Base-by-base conservation (phyloP, 2,113 vertebrate genomes). In the Bos indicus region DNA sequence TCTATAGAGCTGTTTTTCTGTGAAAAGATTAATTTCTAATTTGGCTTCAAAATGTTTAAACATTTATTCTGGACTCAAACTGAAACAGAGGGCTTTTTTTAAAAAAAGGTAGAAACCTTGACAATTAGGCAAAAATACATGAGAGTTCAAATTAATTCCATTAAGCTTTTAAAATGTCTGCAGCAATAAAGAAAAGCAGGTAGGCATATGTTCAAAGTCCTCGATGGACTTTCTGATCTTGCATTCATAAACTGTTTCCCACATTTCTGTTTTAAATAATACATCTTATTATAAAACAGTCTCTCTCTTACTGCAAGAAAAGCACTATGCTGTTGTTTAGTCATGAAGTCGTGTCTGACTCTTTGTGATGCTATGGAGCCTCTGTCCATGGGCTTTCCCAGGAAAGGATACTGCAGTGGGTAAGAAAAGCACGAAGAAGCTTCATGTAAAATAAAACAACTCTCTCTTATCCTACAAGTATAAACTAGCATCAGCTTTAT, bases 1-100 rank as follows among this genome's bases (percentile, higher is more conserved):
- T 94, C 12, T n/a, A 5, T 59, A 51, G 33, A 62, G n/a, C 52
- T 60, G 26, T 74, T 87, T 84, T 84, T 92, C 28, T 77, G 12
- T 33, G 6, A n/a, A 13, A 92, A 74, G 71, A 84, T 33, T 60
- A n/a, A 88, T 78, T 95, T 77, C 62, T 80, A 87, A 93, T 59
- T 57, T 94, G 26, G 43, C 59, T 64, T 93, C n/a, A 86, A 91
- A 93, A 93, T 43, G 56, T 62, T 52, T 88, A 62, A 89, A 85
- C 26, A 78, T 62, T 83, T 82, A 88, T 62, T 95, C 93, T 74
- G 33, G 15, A 43, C 81, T 93, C 43, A 77, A 84, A 81, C 4
- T 23, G n/a, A 96, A 62, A 67, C 88, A 13, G 1, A 93, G 17
- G 30, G 30, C 43, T 48, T 94, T 67, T 48, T 74, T 43, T 6